A percentile compares a stretch with the other conserved stretches of the same genome.
Evolutionary conservation across 2,797 vertebrate genomes (phyloP).

Genomic region (Rhynchotus rufescens): DNA sequence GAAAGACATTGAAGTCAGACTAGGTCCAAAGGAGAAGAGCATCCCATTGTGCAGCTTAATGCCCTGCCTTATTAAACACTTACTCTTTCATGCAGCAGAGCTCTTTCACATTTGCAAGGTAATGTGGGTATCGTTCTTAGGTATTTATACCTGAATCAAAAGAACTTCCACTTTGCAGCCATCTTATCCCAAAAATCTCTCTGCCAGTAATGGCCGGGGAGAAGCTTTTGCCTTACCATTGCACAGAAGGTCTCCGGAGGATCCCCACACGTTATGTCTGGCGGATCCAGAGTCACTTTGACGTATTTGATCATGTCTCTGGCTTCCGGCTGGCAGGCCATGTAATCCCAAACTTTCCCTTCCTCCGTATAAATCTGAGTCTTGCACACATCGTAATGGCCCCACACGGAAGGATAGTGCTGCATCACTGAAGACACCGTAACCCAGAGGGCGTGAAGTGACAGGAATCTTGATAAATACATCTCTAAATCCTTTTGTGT

Average conservation of each 20-base stretch:
- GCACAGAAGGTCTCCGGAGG: conserved; percentile 97
- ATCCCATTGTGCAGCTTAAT: background rate
- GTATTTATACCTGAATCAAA: background rate
- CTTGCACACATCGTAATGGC: conserved; percentile 98
- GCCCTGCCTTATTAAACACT: background rate
- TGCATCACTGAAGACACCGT: conserved; percentile 89
- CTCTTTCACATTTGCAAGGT: background rate
- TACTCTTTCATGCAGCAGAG: background rate
- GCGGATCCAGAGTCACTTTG: conserved; percentile 93
- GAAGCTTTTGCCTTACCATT: conserved; percentile 88
- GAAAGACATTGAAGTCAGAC: background rate
- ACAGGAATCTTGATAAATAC: conserved; percentile 91
- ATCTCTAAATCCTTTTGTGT: conserved; percentile 84
- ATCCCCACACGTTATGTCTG: conserved; percentile 97
- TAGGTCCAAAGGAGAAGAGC: background rate
- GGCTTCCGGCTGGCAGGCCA: conserved; percentile 97
- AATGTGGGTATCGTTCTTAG: background rate
- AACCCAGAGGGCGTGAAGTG: conserved; percentile 91
- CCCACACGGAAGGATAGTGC: conserved; percentile 94
- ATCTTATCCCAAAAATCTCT: background rate
- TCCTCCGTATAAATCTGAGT: conserved; percentile 95
- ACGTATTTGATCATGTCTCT: conserved; percentile 96
- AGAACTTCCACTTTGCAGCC: background rate
- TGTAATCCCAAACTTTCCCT: conserved; percentile 98
- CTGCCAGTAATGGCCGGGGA: background rate